Evolutionary conservation across 2,113 vertebrate genomes (phyloP).

Genomic region (Melospiza melodia): DNA sequence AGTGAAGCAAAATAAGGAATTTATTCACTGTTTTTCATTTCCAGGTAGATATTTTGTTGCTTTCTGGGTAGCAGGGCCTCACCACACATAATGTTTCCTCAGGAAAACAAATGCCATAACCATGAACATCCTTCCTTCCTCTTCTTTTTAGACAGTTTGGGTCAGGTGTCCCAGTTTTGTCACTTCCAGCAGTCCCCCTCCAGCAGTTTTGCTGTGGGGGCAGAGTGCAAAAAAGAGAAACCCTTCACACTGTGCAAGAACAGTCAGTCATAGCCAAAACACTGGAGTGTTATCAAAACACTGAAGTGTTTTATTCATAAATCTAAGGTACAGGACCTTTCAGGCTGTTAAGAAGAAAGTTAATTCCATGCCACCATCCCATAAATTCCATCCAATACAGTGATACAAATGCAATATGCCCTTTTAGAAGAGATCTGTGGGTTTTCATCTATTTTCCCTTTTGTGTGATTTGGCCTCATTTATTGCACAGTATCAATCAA

Average conservation of each 20-base stretch:
- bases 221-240: background rate
- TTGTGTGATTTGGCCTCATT: background rate
- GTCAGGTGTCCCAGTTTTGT: background rate
- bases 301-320: background rate
- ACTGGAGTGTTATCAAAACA: background rate
- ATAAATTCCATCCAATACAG: background rate
- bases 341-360: background rate
- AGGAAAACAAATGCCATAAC: background rate
- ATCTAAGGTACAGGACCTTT: background rate
- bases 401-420: background rate
- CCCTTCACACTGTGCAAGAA: background rate
- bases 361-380: background rate
- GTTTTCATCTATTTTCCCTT: background rate
- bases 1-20: background rate
- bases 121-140: background rate
- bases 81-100: background rate
- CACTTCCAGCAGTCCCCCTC: background rate
- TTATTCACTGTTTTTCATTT: background rate
- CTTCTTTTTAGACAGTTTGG: background rate
- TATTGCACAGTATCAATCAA: background rate
- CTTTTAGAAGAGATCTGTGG: background rate
- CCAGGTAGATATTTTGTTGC: background rate
- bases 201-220: background rate
- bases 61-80: background rate
- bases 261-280: background rate